Base-by-base conservation (phyloP, 2,113 vertebrate species). In the Dasypus novemcinctus region DNA sequence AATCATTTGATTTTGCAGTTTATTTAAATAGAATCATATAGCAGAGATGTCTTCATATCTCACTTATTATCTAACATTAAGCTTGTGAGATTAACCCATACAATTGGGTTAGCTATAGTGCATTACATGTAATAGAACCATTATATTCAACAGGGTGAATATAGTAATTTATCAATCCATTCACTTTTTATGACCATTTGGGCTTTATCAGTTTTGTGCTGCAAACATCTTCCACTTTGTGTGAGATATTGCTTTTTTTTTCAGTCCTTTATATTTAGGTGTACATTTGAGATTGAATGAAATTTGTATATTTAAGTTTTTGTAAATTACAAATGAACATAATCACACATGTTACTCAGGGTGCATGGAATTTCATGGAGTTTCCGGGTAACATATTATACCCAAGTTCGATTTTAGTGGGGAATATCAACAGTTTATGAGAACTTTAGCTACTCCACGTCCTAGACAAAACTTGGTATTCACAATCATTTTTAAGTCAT, bases 301-400 rank as follows among this genome's bases (percentile, higher is more conserved):
- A 66, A 33, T 71, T 38, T 82, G 41, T 29, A 13, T 17, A 43
- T 80, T 29, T 61, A 80, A 49, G 59, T 33, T 59, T 69, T 31
- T 25, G 13, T 27, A 66, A 33, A 84, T 86, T 80, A 41, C 13
- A 76, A 18, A 64, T 54, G 66, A 68, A 36, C 2, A 61, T 90
- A 72, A n/a, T 69, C 0, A 0, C 0, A 3, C 1, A 25, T 78
- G 57, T 36, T 38, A 1, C 9, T 71, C 25, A n/a, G 43, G 11
- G 0, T 1, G 64, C 12, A 38, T 49, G 17, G 49, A 81, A 64
- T 18, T 93, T 27, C 12, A 38, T 49, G 17, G 49, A 81, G 57
- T 18, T 93, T 27, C 27, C 3, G 0, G 9, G 5, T 83, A 74
- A 72, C 13, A 66, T 3, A 36, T 1, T 38, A 25, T 3, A 57